Conservation (phyloP, 2,113 vertebrate species). For the Atherinomorus stipes region DNA sequence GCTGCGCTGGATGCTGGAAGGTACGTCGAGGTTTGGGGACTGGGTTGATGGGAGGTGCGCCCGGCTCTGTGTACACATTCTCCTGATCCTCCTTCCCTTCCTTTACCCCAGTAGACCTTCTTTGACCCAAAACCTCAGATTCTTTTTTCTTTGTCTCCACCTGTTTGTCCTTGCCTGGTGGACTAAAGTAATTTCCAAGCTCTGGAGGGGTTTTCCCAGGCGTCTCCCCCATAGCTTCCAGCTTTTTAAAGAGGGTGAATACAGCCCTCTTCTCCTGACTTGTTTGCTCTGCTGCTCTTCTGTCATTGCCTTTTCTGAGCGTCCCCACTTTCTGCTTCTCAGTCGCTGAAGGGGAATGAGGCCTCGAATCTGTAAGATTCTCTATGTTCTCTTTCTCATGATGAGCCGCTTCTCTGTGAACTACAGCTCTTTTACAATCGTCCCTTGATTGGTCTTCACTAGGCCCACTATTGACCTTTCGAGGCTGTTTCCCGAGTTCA, state of each 20-base stretch:
- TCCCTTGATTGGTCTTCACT: conserved; percentile 18
- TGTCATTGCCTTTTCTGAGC: conserved; percentile 50
- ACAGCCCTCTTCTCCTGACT: conserved; percentile 85
- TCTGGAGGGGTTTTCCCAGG: conserved; percentile 83
- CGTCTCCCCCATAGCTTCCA: conserved; percentile 88
- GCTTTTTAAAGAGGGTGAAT: conserved; percentile 88
- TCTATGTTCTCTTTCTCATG: conserved; percentile 53
- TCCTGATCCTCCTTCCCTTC: conserved; percentile 69
- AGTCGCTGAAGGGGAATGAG: conserved; percentile 14
- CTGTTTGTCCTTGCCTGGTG: conserved; percentile 76
- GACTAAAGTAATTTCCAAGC: conserved; percentile 90
- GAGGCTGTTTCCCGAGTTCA: conserved; percentile 63
- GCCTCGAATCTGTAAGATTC: conserved; percentile 31
- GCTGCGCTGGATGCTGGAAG: conserved; percentile 86
- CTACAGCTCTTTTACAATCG: neutral
- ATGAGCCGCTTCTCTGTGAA: conserved; percentile 17
- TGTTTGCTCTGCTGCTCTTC: conserved; percentile 54
- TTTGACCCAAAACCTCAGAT: neutral
- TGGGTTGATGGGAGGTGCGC: conserved; percentile 86
- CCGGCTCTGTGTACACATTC: conserved; percentile 83
- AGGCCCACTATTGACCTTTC: conserved; percentile 59
- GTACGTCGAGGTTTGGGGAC: conserved; percentile 91
- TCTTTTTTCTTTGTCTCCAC: conserved; percentile 57
- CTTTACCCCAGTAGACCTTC: conserved; percentile 43
- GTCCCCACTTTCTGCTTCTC: conserved; percentile 64